Evolutionary conservation across 2,888 invertebrate species (phyloP).

Genomic region (Yponomeuta cagnagella): DNA sequence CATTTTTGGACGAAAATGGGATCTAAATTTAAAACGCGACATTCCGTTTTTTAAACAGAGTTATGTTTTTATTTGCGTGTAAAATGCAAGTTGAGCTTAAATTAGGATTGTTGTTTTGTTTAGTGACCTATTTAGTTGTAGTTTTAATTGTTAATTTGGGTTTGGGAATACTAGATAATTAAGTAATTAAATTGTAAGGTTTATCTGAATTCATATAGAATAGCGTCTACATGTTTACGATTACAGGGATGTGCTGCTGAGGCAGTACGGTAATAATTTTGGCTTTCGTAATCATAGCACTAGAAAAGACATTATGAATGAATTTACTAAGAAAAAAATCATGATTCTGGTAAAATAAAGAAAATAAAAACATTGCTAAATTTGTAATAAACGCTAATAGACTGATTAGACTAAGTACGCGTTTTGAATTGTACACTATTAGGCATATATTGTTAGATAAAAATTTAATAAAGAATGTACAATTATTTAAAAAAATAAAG

Average conservation of each 20-base stretch:
- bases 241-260: slow-evolving; percentile 73
- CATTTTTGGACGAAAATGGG: slow-evolving; percentile 36
- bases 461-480: slow-evolving; percentile 42
- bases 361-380: slow-evolving; percentile 53
- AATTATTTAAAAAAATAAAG: slow-evolving; percentile 57
- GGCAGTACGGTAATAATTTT: slow-evolving; percentile 54
- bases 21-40: slow-evolving; percentile 54
- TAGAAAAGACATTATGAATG: slow-evolving; percentile 33
- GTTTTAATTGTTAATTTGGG: slow-evolving; percentile 73
- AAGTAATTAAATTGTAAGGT: slow-evolving; percentile 64
- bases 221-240: slow-evolving; percentile 64
- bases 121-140: slow-evolving; percentile 49
- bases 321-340: slow-evolving; percentile 55
- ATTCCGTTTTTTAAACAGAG: slow-evolving; percentile 61
- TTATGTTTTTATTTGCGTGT: slow-evolving; percentile 72
- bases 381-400: slow-evolving; percentile 72
- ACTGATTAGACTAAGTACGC: slow-evolving; percentile 74
- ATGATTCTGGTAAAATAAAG: slow-evolving; percentile 39
- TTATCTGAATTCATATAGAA: slow-evolving; percentile 70
- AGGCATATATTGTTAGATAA: slow-evolving; percentile 68
- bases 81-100: slow-evolving; percentile 57
- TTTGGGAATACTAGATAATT: slow-evolving; percentile 67
- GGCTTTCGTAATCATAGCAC: slow-evolving; percentile 31
- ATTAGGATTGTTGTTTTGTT: slow-evolving; percentile 69
- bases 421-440: slow-evolving; percentile 71